Evolutionary conservation across 2,797 vertebrate genomes (phyloP), one percentile per base, ranked within the genome.

Genomic region (Falco columbarius): DNA sequence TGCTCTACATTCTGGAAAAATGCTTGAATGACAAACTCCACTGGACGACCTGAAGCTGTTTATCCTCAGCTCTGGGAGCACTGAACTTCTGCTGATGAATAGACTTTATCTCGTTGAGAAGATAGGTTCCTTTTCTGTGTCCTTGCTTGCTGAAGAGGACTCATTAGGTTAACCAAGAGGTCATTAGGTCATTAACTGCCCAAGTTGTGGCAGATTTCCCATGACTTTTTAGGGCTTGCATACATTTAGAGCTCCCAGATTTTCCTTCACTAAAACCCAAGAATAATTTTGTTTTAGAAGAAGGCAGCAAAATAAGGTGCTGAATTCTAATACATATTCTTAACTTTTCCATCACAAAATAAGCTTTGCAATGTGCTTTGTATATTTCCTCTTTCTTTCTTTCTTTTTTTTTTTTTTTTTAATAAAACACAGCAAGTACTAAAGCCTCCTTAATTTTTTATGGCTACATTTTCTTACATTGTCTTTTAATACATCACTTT

Each of bases 121-220:
- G 74, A 87, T 9, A 91, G 9, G 55, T 67, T 86, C 70, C 36
- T 76, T 74, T 81, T 68, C 17, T 68, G 34, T 68, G 73, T n/a
- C 38, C 26, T 65, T 84, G 62, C 54, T 72, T 84, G 47, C 36
- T 79, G 73, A 93, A 90, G 73, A 93, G 18, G 70, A 84, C 77
- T 96, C 86, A 92, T 84, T 86, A 95, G 54, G 36, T 90, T 88
- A 93, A 88, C 63, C n/a, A 90, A 71, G 54, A 93, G 88, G 93
- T 94, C 88, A 88, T 54, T 49, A 86, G 87, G 85, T 95, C 93
- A 81, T 79, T 86, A 96, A 93, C 73, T 79, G 83, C 38, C 83
- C 51, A 75, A 68, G 51, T 27, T 68, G 27, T 30, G 46, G 42
- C 75, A 81, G 46, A 72, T 92, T 94, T 96, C 86, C 76, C 80